Base-by-base conservation (phyloP, 2,113 vertebrate genomes). In the Petromus typicus region DNA sequence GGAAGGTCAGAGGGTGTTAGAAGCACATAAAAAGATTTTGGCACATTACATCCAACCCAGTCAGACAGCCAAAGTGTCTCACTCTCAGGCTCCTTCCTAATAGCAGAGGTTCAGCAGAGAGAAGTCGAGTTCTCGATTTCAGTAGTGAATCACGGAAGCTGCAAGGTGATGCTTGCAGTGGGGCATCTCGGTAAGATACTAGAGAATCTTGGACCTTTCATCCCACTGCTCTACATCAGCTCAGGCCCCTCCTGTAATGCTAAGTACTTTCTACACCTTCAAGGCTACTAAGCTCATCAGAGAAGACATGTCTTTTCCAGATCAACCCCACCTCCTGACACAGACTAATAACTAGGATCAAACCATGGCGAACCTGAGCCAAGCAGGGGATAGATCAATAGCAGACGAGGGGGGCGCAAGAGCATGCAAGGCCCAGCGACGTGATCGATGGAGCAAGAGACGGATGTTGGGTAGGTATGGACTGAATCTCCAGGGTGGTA, bases 371-470 rank as follows among this genome's bases (percentile, higher is more conserved):
- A 27, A 57, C 17, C 14, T 16, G 5, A 40, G 34, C 4, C 40
- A 80, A 8, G 12, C 2, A 56, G 10, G 5, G 23, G 2, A 8
- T 48, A 9, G 18, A 59, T 17, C 17, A 12, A 16, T 25, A 32
- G 56, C 30, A 23, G 6, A 89, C 56, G 61, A 59, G 4, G 69
- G n/a, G 25, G 25, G 30, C 32, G 9, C 7, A 22, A 14, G n/a
- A 27, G 25, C 6, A 63, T 11, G 0, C 45, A n/a, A 37, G 16
- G 7, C 1, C 37, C 16, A 54, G 6, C 0, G 7, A 40, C 0
- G 1, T 11, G 48, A 45, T 45, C 23, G 23, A 54, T 3, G 27
- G 48, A 16, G 25, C 3, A 43, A 9, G 56, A 57, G 56, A 17
- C 5, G 56, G 56, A 17, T 17, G 14, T 57, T 16, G 56, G 22